phyloP scores from a whole-genome alignment of 1,140 invertebrate species.

The Arctopsyche grandis region DNA sequence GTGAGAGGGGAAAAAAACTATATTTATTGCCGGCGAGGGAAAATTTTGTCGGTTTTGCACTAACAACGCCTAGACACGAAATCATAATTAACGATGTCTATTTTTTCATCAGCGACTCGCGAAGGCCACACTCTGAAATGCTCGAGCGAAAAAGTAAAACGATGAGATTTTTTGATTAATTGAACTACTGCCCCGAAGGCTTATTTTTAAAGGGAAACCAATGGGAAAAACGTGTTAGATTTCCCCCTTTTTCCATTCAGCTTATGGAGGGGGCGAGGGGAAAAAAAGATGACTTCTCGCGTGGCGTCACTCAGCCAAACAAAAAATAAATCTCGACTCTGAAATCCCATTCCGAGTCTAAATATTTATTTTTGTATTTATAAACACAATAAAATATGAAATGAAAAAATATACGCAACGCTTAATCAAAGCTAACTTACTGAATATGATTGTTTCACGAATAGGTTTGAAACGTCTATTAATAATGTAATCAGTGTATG shows the following conservation, averaged over 20 bases:
- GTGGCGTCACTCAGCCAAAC: background rate
- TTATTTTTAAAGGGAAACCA: conserved; percentile 5
- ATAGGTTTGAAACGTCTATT: no score
- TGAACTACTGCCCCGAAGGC: background rate
- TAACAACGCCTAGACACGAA: conserved; percentile 39
- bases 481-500: no score
- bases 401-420: no score
- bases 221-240: background rate
- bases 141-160: background rate
- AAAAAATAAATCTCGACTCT: background rate
- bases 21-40: conserved; percentile 33
- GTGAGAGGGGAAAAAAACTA: conserved; percentile 17
- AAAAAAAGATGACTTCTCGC: background rate
- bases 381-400: no score
- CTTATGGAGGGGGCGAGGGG: background rate
- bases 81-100: conserved; percentile 39
- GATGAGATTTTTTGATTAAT: conserved; percentile 25
- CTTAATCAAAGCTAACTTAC: no score
- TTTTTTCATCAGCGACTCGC: conserved; percentile 27
- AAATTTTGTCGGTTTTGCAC: conserved; percentile 36
- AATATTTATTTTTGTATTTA: no score
- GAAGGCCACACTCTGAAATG: conserved; percentile 9
- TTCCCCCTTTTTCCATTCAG: background rate
- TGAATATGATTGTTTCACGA: no score
- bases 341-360: no score